Evolutionary conservation across 2,797 vertebrate species (phyloP), one percentile per base, ranked within the genome.

Genomic region (Aldrovandia affinis): DNA sequence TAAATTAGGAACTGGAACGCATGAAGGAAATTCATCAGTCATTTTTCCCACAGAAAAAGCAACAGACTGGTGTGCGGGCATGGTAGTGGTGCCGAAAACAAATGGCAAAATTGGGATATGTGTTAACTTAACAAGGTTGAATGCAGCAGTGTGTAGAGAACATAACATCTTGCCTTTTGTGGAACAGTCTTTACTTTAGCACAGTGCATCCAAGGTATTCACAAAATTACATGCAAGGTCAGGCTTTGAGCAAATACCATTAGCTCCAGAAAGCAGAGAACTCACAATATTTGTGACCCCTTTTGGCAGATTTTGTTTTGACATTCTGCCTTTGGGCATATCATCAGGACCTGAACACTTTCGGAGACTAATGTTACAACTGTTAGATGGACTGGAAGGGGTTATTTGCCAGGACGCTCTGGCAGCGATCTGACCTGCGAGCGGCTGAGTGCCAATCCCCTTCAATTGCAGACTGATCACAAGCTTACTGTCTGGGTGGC

Each of bases 171-270:
- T 81, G 2, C 81, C 85, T 0, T 83, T 77, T 6, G 85, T 85
- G 0, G 83, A 88, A 7, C 83, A 86, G 44, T 78, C 85, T 9
- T 63, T 87, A 0, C 82, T 82, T 4, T 70, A 77, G 82, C 82
- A 89, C 83, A 84, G 63, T 25, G 77, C 85, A 55, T 82, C 79
- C 0, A 73, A 85, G 57, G 30, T 88, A 0, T 89, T 89, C 44
- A 88, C 87, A 65, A 89, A 90, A 30, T 59, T 89, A 0, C 82
- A 90, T 25, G 80, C 79, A 1, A 14, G 12, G n/a, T 87, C 82
- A 0, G 75, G 83, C 15, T 90, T 88, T 70, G 88, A 82, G 81
- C 84, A 88, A 78, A 86, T 87, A 2, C 83, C 83, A 0, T 20
- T 87, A 0, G 85, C 81, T 8, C 28, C 75, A 54, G 86, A 87